Evolutionary conservation across 1,140 invertebrate genomes (phyloP).

Genomic region (Sweltsa coloradensis): DNA sequence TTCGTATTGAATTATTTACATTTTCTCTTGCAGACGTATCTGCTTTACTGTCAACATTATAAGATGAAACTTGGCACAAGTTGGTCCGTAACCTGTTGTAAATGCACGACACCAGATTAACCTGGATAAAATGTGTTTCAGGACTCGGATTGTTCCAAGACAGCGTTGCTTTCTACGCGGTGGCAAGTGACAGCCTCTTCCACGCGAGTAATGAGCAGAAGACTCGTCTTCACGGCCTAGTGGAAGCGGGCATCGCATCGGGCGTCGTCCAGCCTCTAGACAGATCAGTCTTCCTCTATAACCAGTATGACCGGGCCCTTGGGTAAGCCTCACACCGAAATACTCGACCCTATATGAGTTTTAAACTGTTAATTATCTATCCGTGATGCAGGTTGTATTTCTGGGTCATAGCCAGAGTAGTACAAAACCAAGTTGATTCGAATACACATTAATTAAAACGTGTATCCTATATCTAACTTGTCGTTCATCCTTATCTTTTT

Average conservation of each 20-base stretch:
- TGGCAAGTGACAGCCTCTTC: background rate
- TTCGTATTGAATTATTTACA: background rate
- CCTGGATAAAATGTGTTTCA: background rate
- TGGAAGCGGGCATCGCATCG: background rate
- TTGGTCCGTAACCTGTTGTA: background rate
- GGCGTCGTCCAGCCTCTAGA: conserved; percentile 4
- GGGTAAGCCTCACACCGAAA: no score
- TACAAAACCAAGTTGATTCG: no score
- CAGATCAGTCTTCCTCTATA: background rate
- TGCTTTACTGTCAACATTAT: background rate
- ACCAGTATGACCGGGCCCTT: no score
- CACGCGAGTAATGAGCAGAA: background rate
- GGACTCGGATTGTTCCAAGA: background rate
- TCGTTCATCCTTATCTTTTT: no score
- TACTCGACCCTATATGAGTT: no score
- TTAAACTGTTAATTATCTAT: no score
- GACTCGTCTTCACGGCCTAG: background rate
- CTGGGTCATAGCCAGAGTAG: no score
- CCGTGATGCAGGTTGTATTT: no score
- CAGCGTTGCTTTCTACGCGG: background rate
- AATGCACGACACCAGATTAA: background rate
- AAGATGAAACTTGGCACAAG: background rate
- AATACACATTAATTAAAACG: no score
- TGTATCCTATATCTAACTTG: no score
- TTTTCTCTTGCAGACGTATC: background rate